Base-by-base conservation (phyloP, 2,888 invertebrate genomes). In the Apodemia duryi region DNA sequence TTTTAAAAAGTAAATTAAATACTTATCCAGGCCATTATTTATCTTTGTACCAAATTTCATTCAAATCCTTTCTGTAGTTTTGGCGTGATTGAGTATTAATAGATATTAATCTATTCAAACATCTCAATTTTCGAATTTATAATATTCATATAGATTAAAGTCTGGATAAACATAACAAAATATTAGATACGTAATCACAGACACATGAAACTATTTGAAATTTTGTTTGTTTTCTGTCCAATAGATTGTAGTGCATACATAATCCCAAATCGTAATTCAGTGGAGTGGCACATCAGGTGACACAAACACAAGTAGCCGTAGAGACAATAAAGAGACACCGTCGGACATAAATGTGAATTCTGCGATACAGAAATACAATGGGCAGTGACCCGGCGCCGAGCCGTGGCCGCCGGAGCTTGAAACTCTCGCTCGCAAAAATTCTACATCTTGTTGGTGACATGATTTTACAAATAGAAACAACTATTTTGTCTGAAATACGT, bases 331-430 rank as follows among this genome's bases (percentile, higher is more conserved):
- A 64, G 43, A 64, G 61, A 60, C 28, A 61, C 46, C 32, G 46
- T 60, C 57, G 61, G 64, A 61, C 51, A 49, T 38, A 64, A 64
- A 64, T 64, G 49, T 35, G 49, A 49, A 61, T 64, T 61, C 61
- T 49, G 35, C 61, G 61, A 61, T 38, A 61, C 61, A 64, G 61
- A 64, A 64, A 64, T 61, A 61, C 60, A 46, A 64, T 64, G 64
- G 61, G 64, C 64, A 61, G 61, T 61, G 64, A 64, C 61, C 64
- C 64, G 64, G 13, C 51, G 35, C 61, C 57, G 66, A 13, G 63
- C 54, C 21, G 46, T 46, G 61, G 6, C 65, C 68, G 65, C 61
- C 63, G 43, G 35, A 65, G 66, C 68, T 60, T 66, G 68, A 68
- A 68, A 65, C 66, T 61, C 62, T 29, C 60, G 29, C 32, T 60